Base-by-base conservation (phyloP, 2,888 invertebrate genomes). In the Gerris lacustris region DNA sequence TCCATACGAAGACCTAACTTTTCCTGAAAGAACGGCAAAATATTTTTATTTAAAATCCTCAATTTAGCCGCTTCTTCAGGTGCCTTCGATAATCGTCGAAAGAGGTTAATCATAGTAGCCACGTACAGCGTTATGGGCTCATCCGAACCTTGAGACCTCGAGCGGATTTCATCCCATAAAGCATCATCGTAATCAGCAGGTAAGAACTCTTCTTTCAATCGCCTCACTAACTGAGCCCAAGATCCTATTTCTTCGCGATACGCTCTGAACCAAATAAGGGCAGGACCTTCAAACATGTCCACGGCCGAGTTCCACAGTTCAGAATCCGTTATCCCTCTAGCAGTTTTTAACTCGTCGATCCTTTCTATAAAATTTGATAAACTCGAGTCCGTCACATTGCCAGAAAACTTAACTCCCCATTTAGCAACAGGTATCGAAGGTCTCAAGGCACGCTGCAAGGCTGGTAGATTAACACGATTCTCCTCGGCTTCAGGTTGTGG, bases 231-330 rank as follows among this genome's bases (percentile, higher is more conserved):
- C 18, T 73, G 66, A 44, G 63, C 11, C 71, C 72, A 73, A 5
- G 66, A 43, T 5, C n/a, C 44, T 15, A 72, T 66, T 45, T 71
- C 63, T 7, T 11, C 55, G 6, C 45, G 18, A 6, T 45, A 18
- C 2, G 73, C 81, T 79, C 76, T 80, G 79, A 71, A 77, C 75
- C 76, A 77, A 6, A 75, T 73, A 1, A 74, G 67, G 6, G 76
- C 77, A 6, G 70, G 67, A 31, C 74, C 76, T 11, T 64, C 47
- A 71, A 76, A 76, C 6, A 77, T 66, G 47, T 77, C 77, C 0
- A 73, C 69, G 1, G 76, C 75, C 6, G 73, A 69, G 6, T 69
- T 55, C 63, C 72, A 76, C 11, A 76, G 55, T 9, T 76, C 72
- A 2, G 70, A 63, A 18, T 73, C 66, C 18, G 73, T 45, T n/a